A percentile compares a stretch with the other conserved stretches of the same genome.
These are phyloP conservation scores for human (Homo sapiens) DNA, from an alignment of 2,113 vertebrate species.

Conservation along the genomic window GRCh38 chr2:172088501-172089000, in stretches of 20 bases:
- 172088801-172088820: slow-evolving; percentile 62
- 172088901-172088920: slow-evolving; percentile 44
- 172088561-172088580: slow-evolving; percentile 85
- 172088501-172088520: slow-evolving; percentile 33
- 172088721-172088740: slow-evolving; percentile 54
- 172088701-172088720: slow-evolving; percentile 80
- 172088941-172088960: slow-evolving; percentile 40
- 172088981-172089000: slow-evolving; percentile 80
- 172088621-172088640: slow-evolving; percentile 84
- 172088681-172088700: slow-evolving; percentile 85
- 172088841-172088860: slow-evolving; percentile 86
- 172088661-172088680: slow-evolving; percentile 83
- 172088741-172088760: not conserved
- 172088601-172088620: slow-evolving; percentile 82
- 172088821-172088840: slow-evolving; percentile 74
- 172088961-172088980: slow-evolving; percentile 70
- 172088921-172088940: slow-evolving; percentile 58
- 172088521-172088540: not conserved
- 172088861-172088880: slow-evolving; percentile 79
- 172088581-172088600: slow-evolving; percentile 67
- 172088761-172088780: not conserved
- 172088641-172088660: slow-evolving; percentile 79
- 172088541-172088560: slow-evolving; percentile 76
- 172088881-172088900: slow-evolving; percentile 62
- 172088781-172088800: slow-evolving; percentile 67